These are phyloP conservation scores for Rhamnusium bicolor DNA, from an alignment of 2,888 invertebrate genomes.

Conservation along the genomic window DNA sequence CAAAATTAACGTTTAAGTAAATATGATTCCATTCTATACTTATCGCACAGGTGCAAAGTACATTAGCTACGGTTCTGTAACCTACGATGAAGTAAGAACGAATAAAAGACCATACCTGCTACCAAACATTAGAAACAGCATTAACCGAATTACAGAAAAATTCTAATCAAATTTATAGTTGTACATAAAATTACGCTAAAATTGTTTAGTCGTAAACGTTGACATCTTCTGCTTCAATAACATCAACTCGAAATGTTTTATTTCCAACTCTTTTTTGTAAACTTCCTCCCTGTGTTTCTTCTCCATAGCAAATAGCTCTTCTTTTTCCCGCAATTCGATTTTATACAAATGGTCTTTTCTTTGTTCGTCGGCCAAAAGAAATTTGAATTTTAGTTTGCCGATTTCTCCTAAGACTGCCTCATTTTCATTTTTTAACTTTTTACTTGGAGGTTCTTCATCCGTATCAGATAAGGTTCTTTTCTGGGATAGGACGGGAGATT, in stretches of 20 bases:
- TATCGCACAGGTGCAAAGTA: no score
- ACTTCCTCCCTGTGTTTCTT: constrained; percentile 14
- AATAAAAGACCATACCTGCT: no score
- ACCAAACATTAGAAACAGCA: no score
- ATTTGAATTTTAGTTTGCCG: neutral
- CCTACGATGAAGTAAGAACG: no score
- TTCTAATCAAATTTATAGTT: no score
- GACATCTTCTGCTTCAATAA: constrained; percentile 13
- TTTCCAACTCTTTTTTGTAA: constrained; percentile 27
- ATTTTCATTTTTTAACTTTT: neutral
- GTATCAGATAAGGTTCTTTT: neutral
- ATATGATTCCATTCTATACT: no score
- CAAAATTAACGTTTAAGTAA: no score
- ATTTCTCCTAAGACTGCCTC: neutral
- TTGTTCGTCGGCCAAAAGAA: constrained; percentile 17
- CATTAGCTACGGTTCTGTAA: no score
- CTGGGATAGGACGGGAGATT: neutral
- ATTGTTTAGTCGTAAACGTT: no score
- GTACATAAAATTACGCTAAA: no score
- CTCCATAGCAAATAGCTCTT: constrained; percentile 21
- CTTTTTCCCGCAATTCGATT: constrained; percentile 6
- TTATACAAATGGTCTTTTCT: constrained; percentile 13
- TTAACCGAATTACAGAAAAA: no score
- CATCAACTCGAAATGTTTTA: constrained; percentile 26
- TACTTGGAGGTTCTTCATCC: neutral